Evolutionary conservation across 2,888 invertebrate genomes (phyloP).

Genomic region (Scelioninae gen. 1): DNA sequence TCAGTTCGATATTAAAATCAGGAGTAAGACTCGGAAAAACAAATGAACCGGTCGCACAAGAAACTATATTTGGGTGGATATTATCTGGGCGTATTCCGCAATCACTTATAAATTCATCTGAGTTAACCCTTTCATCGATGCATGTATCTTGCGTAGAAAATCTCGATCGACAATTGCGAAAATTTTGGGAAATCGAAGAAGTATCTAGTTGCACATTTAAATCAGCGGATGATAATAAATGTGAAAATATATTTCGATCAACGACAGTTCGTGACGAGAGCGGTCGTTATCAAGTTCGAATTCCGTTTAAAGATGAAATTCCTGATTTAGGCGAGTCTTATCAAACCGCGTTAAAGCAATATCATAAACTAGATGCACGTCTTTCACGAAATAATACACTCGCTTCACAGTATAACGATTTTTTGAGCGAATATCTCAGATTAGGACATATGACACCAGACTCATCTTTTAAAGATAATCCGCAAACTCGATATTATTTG

Average conservation of each 20-base stretch:
- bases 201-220: neutral
- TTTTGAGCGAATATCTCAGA: too few relatives aligned
- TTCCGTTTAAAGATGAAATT: conserved; percentile 10
- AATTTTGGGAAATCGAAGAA: conserved; percentile 21
- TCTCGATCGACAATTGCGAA: neutral
- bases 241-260: conserved; percentile 2
- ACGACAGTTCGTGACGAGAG: neutral
- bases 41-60: neutral
- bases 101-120: too few relatives aligned
- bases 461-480: neutral
- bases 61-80: neutral
- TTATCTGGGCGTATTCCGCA: neutral
- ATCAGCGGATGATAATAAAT: conserved; percentile 4
- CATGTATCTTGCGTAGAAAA: neutral
- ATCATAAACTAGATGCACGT: conserved; percentile 18
- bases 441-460: conserved; percentile 7
- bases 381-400: neutral
- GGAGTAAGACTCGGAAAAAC: neutral
- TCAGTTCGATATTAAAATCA: neutral
- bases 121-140: neutral
- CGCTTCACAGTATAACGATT: neutral
- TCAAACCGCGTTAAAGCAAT: neutral
- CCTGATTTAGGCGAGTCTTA: conserved; percentile 19
- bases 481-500: neutral
- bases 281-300: conserved; percentile 16